Base-by-base conservation (phyloP, 2,888 invertebrate species). In the Aporophyla nigra region DNA sequence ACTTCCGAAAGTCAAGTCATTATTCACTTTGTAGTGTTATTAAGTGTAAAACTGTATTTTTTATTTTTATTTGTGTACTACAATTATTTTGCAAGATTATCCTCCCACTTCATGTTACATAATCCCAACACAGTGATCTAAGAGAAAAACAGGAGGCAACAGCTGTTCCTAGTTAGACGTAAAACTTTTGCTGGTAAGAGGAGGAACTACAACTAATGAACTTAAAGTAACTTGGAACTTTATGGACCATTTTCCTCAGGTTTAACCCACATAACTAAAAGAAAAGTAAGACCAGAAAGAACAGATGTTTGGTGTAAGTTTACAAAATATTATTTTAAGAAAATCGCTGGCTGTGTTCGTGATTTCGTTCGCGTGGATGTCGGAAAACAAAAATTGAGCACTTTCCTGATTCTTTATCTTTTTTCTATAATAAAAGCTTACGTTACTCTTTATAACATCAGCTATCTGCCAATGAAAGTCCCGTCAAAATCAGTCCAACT, bases 101-200 rank as follows among this genome's bases (percentile, higher is more conserved):
- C 10, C 2, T 67, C 1, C 19, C 21, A n/a, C 3, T 6, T 61
- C 33, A 21, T 76, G 16, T 46, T 59, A 46, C 9, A 16, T 59
- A 66, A 75, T 51, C 21, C 43, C 9, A 16, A 33, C 12, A 24
- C 16, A 66, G 53, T 51, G 1, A 53, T 33, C 21, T 49, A 33
- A 43, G 21, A 5, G 10, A 49, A 68, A 54, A 62, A 27, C 14
- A 27, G 19, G 5, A 63, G 19, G 46, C 6, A 53, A 27, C 78
- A 76, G 46, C 68, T 76, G 76, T 51, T 54, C 6, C 19, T 7
- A 2, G 27, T 21, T 6, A 19, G 16, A 33, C 40, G 27, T 62
- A 14, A 62, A 62, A 76, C 14, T 78, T 62, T 27, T 62, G 49
- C 40, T 67, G 53, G 49, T 24, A 59, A 59, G 40, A 19, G 24